Evolutionary conservation across 2,113 vertebrate species (phyloP), one percentile per base, ranked within the genome.

Genomic region (Chloropsis cyanopogon): DNA sequence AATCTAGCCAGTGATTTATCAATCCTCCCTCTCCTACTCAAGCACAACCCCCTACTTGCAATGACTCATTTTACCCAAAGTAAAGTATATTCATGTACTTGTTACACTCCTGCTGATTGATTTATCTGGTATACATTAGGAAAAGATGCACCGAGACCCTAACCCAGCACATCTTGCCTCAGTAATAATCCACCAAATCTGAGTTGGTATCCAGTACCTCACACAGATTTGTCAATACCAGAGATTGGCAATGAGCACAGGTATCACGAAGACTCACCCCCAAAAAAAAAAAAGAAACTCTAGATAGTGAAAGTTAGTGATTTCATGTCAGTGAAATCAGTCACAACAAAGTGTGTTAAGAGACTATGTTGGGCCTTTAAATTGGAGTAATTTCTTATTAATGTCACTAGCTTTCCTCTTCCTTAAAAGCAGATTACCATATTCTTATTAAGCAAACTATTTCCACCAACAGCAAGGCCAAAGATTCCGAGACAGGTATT

Each of bases 331-430:
- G n/a, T 26, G 39, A 46, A 66, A 78, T 28, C 44, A 23, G n/a
- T 39, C 61, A 79, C 47, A 72, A 42, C 35, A 8, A 92, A 83
- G 20, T 59, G 39, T 24, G 60, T 22, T 18, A 33, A 14, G 17
- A 47, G 19, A 77, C 35, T 52, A 57, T 16, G 14, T 14, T 33
- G 52, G 6, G 26, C 35, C 78, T 81, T 75, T 50, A 71, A 63
- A 91, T 22, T 6, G 4, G 28, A 75, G n/a, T n/a, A 8, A 50
- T 44, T 90, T 80, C 46, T 49, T 31, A 53, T 23, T 65, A 73
- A 37, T 0, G 0, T 39, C 22, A 50, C 35, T 44, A 59, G 11
- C 19, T 8, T 66, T n/a, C 52, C 24, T 73, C 39, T 28, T 72
- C 59, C 66, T 77, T 88, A 80, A 82, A 85, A 85, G 37, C 11